Base-by-base conservation (phyloP, 2,113 vertebrate genomes). In the Chauna torquata region DNA sequence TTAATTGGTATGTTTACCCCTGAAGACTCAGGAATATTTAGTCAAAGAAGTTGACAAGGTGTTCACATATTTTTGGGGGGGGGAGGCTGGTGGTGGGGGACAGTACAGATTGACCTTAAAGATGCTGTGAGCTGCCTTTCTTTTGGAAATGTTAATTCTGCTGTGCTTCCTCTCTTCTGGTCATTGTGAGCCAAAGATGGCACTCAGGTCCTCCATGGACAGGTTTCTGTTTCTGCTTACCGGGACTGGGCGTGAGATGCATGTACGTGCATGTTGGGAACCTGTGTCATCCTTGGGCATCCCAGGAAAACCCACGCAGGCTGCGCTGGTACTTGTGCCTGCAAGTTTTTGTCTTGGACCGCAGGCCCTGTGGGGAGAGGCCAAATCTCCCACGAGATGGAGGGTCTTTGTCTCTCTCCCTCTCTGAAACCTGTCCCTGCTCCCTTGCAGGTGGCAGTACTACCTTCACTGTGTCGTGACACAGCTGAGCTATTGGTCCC, bases 1-100 rank as follows among this genome's bases (percentile, higher is more conserved):
- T 96, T 97, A 98, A 97, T 98, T 97, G 96, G 96, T 97, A 66
- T 58, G 81, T 97, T 97, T 97, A 96, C 93, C 93, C 78, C 50
- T 77, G 94, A 96, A 96, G 82, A 94, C 59, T 95, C 55, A 75
- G 68, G 94, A 88, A 81, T 97, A 92, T 94, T 91, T 89, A 91
- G 88, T 90, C 24, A 91, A 97, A 97, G 82, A 94, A 92, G 45
- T 82, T 96, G 88, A 94, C 52, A 71, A 62, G 59, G 88, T 86
- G 32, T 88, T 92, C 78, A 70, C 57, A 13, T 88, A 45, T 91
- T 91, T 57, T 44, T 5, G 28, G 14, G 44, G 25, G 44, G 25
- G 32, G 65, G 52, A 88, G 79, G 20, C 13, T 88, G 30, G 42
- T 93, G 75, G 20, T 77, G 52, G 36, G n/a, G 95, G 58, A 23